Percentiles rank a stretch among this genome's conserved stretches.
These are phyloP conservation scores for Macrosteles quadrilineatus DNA, from an alignment of 1,140 invertebrate species.

Conservation along the genomic window DNA sequence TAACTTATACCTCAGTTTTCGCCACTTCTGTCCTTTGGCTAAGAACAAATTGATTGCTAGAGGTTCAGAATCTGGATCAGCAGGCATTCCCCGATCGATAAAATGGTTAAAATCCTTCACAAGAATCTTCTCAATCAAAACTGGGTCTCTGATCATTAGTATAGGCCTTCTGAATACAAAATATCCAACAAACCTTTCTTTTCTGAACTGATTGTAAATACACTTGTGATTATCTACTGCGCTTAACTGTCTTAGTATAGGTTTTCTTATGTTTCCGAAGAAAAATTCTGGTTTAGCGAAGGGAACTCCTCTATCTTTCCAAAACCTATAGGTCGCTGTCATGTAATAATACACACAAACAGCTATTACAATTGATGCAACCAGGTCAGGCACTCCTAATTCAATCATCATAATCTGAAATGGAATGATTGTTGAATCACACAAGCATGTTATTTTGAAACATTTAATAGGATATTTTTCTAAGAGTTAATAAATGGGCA, in stretches of 20 bases:
- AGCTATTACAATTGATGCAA: too few relatives aligned
- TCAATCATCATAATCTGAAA: too few relatives aligned
- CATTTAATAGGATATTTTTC: too few relatives aligned
- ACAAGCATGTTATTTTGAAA: too few relatives aligned
- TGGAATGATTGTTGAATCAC: too few relatives aligned
- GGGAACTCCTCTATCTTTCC: conserved; percentile 49
- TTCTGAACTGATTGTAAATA: conserved; percentile 51
- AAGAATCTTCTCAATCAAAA: conserved; percentile 53
- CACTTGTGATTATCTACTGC: conserved; percentile 46
- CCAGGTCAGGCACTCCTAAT: too few relatives aligned
- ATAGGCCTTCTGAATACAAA: conserved; percentile 53
- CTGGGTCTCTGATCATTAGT: conserved; percentile 54
- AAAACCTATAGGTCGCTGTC: conserved; percentile 50
- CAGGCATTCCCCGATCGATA: conserved; percentile 50
- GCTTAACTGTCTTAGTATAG: conserved; percentile 40
- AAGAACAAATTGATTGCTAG: conserved; percentile 40
- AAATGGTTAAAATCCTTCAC: conserved; percentile 58
- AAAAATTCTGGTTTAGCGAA: conserved; percentile 27
- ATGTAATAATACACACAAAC: conserved; percentile 50
- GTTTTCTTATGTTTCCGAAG: conserved; percentile 31
- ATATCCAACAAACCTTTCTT: conserved; percentile 51
- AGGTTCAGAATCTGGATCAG: conserved; percentile 39
- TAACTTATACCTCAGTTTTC: conserved; percentile 58
- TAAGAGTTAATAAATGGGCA: too few relatives aligned
- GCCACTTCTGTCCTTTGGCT: conserved; percentile 54